Percentiles rank a stretch among this genome's conserved stretches.
phyloP scores from a whole-genome alignment of 92 coral and sea anemone species.

The Umimayanthus chanpuru region DNA sequence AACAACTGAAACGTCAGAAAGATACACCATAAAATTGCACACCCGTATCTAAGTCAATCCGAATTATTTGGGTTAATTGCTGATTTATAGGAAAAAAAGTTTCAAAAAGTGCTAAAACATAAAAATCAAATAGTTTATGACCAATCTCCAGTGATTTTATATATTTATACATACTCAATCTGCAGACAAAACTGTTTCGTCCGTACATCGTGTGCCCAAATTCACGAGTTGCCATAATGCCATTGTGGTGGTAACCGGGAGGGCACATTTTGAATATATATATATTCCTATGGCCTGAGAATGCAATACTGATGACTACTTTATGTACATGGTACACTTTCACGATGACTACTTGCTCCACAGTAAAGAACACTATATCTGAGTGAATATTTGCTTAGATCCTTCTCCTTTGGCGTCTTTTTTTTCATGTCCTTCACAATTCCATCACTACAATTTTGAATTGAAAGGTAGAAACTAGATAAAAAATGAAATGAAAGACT shows the following conservation, averaged over 20 bases:
- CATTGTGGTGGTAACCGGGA: too few species aligned
- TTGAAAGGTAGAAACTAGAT: background rate
- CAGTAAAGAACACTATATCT: background rate
- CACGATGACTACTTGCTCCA: background rate
- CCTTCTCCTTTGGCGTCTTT: background rate
- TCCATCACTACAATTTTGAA: too few species aligned
- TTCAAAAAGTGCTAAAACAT: background rate
- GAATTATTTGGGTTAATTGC: background rate
- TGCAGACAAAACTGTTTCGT: too few species aligned
- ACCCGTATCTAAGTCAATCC: background rate
- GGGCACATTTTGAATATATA: too few species aligned
- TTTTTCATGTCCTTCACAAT: background rate
- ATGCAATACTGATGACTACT: background rate
- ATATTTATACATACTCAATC: too few species aligned
- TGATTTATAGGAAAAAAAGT: background rate
- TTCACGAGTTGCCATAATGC: too few species aligned
- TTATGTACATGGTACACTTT: too few species aligned
- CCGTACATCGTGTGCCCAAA: too few species aligned
- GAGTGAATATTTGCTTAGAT: background rate
- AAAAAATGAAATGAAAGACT: background rate
- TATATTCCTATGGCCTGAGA: background rate
- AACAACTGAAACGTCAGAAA: background rate
- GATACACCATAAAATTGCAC: background rate
- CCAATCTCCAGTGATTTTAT: too few species aligned
- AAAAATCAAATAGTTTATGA: background rate